These are phyloP conservation scores for Lasioglossum vierecki DNA, from an alignment of 2,888 invertebrate species.

Conservation along the genomic window DNA sequence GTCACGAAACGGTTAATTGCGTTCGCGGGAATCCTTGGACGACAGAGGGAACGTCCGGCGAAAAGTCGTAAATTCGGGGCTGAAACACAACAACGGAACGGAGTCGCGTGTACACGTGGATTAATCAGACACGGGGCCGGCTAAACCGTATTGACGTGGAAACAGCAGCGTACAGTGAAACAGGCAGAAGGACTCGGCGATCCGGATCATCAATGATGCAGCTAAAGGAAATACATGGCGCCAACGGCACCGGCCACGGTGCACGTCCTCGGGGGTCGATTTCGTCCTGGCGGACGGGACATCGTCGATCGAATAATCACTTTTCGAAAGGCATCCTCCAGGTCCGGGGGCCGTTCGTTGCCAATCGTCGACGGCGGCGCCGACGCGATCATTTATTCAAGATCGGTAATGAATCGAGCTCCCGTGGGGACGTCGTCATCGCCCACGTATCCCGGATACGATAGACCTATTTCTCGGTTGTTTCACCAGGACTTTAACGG, in stretches of 20 bases:
- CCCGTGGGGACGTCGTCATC: constrained; percentile 79
- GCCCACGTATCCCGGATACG: constrained; percentile 65
- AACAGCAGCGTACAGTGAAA: constrained; percentile 14
- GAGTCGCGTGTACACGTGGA: constrained; percentile 40
- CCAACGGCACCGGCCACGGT: constrained; percentile 49
- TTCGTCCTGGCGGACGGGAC: constrained; percentile 75
- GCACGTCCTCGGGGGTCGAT: constrained; percentile 81
- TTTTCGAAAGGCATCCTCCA: constrained; percentile 69
- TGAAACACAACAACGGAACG: neutral
- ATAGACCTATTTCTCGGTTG: constrained; percentile 51
- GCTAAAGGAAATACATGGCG: constrained; percentile 78
- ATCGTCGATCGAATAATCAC: constrained; percentile 81
- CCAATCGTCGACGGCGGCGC: constrained; percentile 73
- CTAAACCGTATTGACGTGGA: constrained; percentile 52
- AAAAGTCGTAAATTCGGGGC: constrained; percentile 31
- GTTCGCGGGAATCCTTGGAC: constrained; percentile 12
- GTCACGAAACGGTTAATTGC: constrained; percentile 14
- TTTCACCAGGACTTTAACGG: constrained; percentile 41
- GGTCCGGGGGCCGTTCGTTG: constrained; percentile 38
- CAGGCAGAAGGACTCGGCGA: constrained; percentile 45
- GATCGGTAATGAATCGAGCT: constrained; percentile 80
- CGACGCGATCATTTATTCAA: constrained; percentile 79
- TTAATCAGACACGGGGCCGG: constrained; percentile 47
- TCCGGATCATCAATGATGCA: constrained; percentile 81
- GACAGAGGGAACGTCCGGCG: neutral